Evolutionary conservation across 2,113 vertebrate genomes (phyloP).

Genomic region (Callocephalon fimbriatum): DNA sequence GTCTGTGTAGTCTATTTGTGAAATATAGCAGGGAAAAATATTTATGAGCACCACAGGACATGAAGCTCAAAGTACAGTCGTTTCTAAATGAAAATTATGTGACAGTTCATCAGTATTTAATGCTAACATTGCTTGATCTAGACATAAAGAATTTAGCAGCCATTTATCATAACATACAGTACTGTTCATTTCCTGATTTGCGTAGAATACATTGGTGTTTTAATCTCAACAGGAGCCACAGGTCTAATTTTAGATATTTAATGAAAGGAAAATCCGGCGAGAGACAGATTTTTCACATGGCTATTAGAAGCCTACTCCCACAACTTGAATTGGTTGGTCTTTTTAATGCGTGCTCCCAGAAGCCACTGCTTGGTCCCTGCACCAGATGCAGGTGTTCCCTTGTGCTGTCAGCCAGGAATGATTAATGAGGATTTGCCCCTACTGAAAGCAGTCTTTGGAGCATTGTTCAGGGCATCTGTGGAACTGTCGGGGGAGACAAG

Average conservation of each 20-base stretch:
- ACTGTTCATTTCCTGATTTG: slow-evolving; percentile 67
- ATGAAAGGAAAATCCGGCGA: slow-evolving; percentile 60
- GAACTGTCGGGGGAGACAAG: slow-evolving; percentile 89
- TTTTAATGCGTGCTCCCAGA: slow-evolving; percentile 71
- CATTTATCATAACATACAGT: slow-evolving; percentile 75
- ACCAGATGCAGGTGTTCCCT: slow-evolving; percentile 86
- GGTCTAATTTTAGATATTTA: slow-evolving; percentile 74
- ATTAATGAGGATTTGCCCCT: slow-evolving; percentile 90
- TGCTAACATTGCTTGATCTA: slow-evolving; percentile 77
- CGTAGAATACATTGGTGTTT: slow-evolving; percentile 65
- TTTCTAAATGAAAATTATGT: slow-evolving; percentile 82
- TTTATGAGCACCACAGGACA: slow-evolving; percentile 75
- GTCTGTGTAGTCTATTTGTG: slow-evolving; percentile 51
- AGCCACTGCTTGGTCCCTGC: slow-evolving; percentile 72
- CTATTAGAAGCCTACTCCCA: slow-evolving; percentile 66
- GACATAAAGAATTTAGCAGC: slow-evolving; percentile 81
- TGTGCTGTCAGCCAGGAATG: slow-evolving; percentile 87
- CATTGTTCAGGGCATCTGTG: slow-evolving; percentile 89
- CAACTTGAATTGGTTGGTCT: slow-evolving; percentile 62
- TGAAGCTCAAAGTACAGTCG: slow-evolving; percentile 70
- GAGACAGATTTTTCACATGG: slow-evolving; percentile 65
- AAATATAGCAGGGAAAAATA: slow-evolving; percentile 76
- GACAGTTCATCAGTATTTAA: slow-evolving; percentile 84
- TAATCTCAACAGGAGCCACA: slow-evolving; percentile 61
- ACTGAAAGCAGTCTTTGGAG: slow-evolving; percentile 86